Conservation (phyloP, 2,888 invertebrate species). For the Sarcophaga carnaria region DNA sequence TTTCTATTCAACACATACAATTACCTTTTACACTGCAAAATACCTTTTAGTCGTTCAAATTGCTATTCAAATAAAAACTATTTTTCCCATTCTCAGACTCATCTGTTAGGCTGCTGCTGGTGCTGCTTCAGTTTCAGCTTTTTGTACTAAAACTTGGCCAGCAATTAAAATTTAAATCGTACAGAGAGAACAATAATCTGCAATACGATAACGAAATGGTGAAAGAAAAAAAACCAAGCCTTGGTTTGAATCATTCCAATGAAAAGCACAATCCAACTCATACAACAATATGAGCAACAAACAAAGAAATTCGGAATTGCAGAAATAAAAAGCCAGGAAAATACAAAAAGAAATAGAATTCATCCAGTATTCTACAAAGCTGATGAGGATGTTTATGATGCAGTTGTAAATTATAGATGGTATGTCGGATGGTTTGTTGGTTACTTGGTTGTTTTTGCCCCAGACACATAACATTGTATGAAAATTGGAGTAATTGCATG, state of each 20-base stretch:
- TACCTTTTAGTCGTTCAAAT: not conserved
- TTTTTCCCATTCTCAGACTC: constrained; percentile 59
- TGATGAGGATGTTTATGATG: constrained; percentile 59
- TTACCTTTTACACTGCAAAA: not conserved
- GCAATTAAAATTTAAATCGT: constrained; percentile 69
- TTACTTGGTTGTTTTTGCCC: not conserved
- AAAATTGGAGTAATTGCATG: constrained; percentile 70
- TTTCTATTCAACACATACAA: not conserved
- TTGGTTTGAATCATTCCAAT: constrained; percentile 18
- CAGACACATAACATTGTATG: constrained; percentile 56
- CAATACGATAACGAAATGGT: constrained; percentile 17
- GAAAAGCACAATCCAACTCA: constrained; percentile 27
- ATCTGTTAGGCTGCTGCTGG: constrained; percentile 11
- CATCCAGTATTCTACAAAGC: constrained; percentile 42
- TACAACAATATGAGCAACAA: constrained; percentile 8
- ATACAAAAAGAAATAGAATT: not conserved
- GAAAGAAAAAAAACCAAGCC: constrained; percentile 11
- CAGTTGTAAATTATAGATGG: constrained; percentile 66
- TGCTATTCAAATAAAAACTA: not conserved
- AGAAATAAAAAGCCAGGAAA: constrained; percentile 11
- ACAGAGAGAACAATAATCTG: constrained; percentile 31
- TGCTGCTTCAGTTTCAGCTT: not conserved
- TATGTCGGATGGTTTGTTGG: constrained; percentile 33
- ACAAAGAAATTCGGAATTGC: constrained; percentile 41
- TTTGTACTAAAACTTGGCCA: constrained; percentile 49